Conservation (phyloP, 1,140 invertebrate genomes). For the Orchestia grillus region DNA sequence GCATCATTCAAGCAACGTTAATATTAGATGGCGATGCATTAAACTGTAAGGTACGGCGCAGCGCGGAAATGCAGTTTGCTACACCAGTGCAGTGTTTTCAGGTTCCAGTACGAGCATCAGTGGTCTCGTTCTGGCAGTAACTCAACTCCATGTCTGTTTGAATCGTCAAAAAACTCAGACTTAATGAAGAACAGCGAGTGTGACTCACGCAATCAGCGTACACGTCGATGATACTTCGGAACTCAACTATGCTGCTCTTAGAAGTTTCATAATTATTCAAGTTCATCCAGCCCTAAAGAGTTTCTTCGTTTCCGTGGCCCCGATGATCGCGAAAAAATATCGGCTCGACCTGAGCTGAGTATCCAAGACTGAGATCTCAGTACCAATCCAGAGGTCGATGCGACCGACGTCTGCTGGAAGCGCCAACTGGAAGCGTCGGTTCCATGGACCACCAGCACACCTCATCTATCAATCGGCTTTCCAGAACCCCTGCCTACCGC, state of each 20-base stretch:
- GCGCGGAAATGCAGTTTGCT: background rate
- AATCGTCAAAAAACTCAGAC: background rate
- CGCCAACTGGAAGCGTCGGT: constrained; percentile 3
- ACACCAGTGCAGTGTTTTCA: background rate
- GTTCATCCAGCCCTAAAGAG: background rate
- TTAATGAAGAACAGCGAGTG: background rate
- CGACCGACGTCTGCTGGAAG: background rate
- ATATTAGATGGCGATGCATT: background rate
- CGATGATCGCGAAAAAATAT: no score
- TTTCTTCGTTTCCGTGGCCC: background rate
- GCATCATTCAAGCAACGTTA: background rate
- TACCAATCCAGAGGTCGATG: background rate
- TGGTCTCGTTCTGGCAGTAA: no score
- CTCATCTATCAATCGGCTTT: constrained; percentile 47
- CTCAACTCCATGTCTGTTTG: background rate
- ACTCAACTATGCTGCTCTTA: background rate
- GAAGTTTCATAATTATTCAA: background rate
- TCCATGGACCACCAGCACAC: constrained; percentile 50
- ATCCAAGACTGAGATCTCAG: background rate
- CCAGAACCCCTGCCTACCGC: constrained; percentile 36
- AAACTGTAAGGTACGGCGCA: background rate
- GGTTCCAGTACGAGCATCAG: background rate
- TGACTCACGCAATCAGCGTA: background rate
- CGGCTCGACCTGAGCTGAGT: no score
- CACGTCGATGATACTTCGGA: background rate